Conservation (phyloP, 2,888 invertebrate genomes). For the Macrosiphum euphorbiae region DNA sequence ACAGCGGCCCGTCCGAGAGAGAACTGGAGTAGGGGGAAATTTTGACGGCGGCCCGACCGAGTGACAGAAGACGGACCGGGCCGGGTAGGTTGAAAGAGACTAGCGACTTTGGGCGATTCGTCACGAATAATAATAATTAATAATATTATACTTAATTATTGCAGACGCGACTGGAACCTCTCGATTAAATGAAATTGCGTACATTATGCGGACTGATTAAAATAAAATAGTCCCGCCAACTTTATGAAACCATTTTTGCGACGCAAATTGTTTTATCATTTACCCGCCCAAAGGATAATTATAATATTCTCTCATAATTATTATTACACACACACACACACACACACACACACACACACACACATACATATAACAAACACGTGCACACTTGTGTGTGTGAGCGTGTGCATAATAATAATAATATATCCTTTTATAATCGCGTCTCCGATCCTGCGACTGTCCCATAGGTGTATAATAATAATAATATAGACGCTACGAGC, state of each 20-base stretch:
- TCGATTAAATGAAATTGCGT: slow-evolving; percentile 40
- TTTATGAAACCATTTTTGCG: slow-evolving; percentile 47
- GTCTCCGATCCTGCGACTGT: background rate
- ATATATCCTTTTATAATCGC: slow-evolving; percentile 3
- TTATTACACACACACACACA: background rate
- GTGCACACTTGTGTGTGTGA: background rate
- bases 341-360: background rate
- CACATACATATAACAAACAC: too few relatives aligned
- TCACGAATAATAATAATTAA: slow-evolving; percentile 39
- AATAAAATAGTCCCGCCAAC: slow-evolving; percentile 4
- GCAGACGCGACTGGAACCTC: background rate
- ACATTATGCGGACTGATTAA: slow-evolving; percentile 7
- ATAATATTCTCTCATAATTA: background rate
- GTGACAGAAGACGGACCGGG: background rate
- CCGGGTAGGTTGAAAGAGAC: background rate
- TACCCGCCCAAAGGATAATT: background rate
- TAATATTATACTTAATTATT: slow-evolving; percentile 25
- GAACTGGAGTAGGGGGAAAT: too few relatives aligned
- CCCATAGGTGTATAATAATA: background rate
- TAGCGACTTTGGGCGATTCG: background rate
- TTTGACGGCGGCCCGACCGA: background rate
- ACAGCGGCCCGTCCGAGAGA: too few relatives aligned
- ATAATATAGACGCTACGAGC: background rate
- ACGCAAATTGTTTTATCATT: slow-evolving; percentile 10
- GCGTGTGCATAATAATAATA: background rate